These are phyloP conservation scores for Liposcelis brunnea DNA, from an alignment of 2,888 invertebrate species.

Conservation along the genomic window DNA sequence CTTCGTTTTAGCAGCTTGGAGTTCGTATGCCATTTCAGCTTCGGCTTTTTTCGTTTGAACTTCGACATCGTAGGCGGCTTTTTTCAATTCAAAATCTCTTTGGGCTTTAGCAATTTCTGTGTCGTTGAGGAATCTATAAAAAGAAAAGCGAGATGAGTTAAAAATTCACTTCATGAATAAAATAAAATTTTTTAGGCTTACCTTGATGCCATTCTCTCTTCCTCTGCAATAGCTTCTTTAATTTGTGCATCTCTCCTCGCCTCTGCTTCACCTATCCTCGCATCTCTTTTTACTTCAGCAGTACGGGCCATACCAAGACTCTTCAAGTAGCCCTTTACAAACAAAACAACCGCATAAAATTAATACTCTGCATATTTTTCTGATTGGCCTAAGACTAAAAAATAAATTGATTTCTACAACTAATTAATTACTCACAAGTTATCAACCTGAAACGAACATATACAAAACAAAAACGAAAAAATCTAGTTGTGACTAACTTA, in stretches of 20 bases:
- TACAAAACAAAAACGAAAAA: no score
- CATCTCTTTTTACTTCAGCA: constrained; percentile 88
- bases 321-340: constrained; percentile 67
- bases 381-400: background rate
- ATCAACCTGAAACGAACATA: no score
- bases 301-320: constrained; percentile 90
- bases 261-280: constrained; percentile 92
- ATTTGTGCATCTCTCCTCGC: constrained; percentile 83
- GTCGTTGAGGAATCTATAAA: constrained; percentile 61
- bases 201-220: constrained; percentile 86
- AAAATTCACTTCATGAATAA: constrained; percentile 1
- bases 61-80: constrained; percentile 92
- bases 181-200: constrained; percentile 15
- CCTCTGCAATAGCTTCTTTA: constrained; percentile 90
- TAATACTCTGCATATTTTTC: constrained; percentile 13
- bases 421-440: no score
- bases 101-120: constrained; percentile 95
- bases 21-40: constrained; percentile 81
- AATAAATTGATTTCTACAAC: no score
- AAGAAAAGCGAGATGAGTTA: no score
- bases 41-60: constrained; percentile 89
- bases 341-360: constrained; percentile 13
- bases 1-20: constrained; percentile 90
- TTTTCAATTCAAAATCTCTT: constrained; percentile 90
- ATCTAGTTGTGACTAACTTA: no score